A percentile compares a stretch with the other conserved stretches of the same genome.
Conservation (phyloP, 2,797 vertebrate species). For the Coendou prehensilis region DNA sequence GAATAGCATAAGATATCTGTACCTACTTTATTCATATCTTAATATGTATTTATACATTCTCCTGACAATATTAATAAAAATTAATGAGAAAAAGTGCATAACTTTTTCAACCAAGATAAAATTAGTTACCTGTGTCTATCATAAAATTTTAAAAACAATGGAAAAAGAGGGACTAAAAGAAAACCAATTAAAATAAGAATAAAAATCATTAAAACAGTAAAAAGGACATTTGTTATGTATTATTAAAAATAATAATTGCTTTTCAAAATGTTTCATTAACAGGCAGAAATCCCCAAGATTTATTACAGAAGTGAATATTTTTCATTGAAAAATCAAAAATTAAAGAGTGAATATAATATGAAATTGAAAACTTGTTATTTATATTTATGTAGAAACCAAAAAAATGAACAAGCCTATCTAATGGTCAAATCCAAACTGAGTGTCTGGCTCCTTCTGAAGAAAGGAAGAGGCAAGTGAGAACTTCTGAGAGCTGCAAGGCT, state of each 20-base stretch:
- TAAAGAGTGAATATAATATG: background rate
- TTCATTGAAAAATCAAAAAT: background rate
- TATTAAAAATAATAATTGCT: slow-evolving; percentile 11
- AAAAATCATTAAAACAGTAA: slow-evolving; percentile 4
- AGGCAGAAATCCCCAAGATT: background rate
- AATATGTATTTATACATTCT: background rate
- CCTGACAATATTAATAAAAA: background rate
- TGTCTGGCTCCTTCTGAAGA: background rate
- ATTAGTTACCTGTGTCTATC: background rate
- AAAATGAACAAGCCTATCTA: background rate
- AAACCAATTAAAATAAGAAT: slow-evolving; percentile 36
- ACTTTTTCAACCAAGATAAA: slow-evolving; percentile 28
- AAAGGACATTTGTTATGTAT: background rate
- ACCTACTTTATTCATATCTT: background rate
- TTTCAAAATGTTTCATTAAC: background rate
- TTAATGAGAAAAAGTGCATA: background rate
- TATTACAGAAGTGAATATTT: background rate
- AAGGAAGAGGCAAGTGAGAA: background rate
- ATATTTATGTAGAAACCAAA: background rate
- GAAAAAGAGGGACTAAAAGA: background rate
- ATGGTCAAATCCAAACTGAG: background rate
- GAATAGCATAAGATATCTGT: background rate
- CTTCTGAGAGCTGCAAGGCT: background rate
- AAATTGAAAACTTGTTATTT: background rate
- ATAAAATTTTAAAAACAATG: slow-evolving; percentile 42